Percentiles rank a stretch among this genome's conserved stretches.
Evolutionary conservation across 2,113 vertebrate species (phyloP).

Genomic region (Otis tarda): DNA sequence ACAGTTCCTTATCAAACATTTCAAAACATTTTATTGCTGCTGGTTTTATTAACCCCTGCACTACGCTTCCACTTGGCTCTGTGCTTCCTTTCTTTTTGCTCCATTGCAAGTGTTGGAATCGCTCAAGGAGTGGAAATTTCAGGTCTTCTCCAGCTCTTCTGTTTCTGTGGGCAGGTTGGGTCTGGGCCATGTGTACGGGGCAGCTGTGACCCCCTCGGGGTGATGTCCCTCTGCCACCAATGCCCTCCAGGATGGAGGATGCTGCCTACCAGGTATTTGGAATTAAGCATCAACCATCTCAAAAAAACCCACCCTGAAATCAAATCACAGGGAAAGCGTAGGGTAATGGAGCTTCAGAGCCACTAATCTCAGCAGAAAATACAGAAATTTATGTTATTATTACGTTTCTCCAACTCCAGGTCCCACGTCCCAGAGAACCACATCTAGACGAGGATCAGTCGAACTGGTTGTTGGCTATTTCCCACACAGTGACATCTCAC

Average conservation of each 20-base stretch:
- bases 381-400: not conserved
- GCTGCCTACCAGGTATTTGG: not conserved
- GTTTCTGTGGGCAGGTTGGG: not conserved
- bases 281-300: not conserved
- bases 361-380: not conserved
- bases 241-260: accelerated
- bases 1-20: not conserved
- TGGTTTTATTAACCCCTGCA: not conserved
- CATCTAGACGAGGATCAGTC: not conserved
- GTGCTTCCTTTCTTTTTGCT: not conserved
- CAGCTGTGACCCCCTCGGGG: not conserved
- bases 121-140: not conserved
- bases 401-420: not conserved
- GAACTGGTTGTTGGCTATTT: not conserved
- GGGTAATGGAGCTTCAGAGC: not conserved
- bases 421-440: not conserved
- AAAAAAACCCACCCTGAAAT: accelerated
- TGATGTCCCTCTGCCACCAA: not conserved
- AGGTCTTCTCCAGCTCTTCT: not conserved
- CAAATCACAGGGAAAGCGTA: not conserved
- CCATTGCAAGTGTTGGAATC: accelerated
- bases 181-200: accelerated
- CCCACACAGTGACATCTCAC: not conserved
- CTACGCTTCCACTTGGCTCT: not conserved
- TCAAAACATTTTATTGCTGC: not conserved